phyloP scores from a whole-genome alignment of 2,888 invertebrate species.

The Pelosia muscerda region DNA sequence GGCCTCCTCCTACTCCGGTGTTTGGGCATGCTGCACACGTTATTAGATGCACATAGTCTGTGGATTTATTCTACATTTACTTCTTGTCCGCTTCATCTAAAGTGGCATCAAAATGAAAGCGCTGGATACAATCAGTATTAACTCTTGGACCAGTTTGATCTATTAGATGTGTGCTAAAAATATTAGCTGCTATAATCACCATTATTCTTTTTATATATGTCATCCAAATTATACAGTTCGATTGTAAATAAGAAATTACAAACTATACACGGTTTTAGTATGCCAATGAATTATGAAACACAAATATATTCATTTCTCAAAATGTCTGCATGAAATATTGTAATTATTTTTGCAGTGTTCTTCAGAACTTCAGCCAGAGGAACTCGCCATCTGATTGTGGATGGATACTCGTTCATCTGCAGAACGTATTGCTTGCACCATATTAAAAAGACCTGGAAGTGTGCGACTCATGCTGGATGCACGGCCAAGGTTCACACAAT shows the following conservation, averaged over 20 bases:
- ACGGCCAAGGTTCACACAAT: constrained; percentile 73
- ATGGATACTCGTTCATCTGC: constrained; percentile 72
- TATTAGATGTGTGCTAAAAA: not conserved
- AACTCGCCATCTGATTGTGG: constrained; percentile 66
- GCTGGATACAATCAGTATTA: not conserved
- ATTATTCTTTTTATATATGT: not conserved
- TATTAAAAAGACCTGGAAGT: constrained; percentile 71
- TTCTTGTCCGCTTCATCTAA: no score
- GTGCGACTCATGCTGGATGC: constrained; percentile 68
- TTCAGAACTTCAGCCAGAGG: constrained; percentile 71
- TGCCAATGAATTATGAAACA: not conserved
- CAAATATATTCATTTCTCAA: not conserved
- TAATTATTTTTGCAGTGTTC: constrained; percentile 64
- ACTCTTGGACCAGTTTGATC: not conserved
- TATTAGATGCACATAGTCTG: no score
- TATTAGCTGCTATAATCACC: not conserved
- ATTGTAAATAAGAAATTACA: not conserved
- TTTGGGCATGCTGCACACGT: no score
- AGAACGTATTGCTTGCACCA: constrained; percentile 68
- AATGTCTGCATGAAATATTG: constrained; percentile 6
- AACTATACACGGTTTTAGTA: not conserved
- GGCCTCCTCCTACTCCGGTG: no score
- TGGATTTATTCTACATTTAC: no score
- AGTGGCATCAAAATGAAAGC: no score
- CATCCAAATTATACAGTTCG: not conserved